phyloP scores from a whole-genome alignment of 2,888 invertebrate genomes.

The Ernsta delagoae region DNA sequence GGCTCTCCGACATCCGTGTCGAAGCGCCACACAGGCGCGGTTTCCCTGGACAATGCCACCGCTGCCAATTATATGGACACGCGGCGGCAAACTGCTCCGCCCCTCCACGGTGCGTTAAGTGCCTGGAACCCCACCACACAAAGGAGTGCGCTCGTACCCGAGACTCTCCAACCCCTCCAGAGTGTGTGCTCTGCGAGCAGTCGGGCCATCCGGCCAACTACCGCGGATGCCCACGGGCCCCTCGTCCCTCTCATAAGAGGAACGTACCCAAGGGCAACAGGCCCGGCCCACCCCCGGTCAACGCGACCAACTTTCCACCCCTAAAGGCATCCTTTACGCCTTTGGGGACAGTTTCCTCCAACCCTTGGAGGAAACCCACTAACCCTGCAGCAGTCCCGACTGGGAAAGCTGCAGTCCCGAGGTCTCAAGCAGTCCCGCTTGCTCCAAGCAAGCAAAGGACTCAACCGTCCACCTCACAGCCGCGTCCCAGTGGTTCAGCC shows the following conservation, averaged over 20 bases:
- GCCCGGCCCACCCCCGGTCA: constrained; percentile 4
- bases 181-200: constrained; percentile 2
- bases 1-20: neutral
- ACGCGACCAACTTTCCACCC: neutral
- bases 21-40: neutral
- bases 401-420: no score
- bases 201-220: constrained; percentile 35
- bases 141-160: constrained; percentile 11
- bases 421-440: no score
- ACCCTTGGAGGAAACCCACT: neutral
- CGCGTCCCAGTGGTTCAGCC: no score
- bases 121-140: constrained; percentile 31
- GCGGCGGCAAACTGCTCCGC: constrained; percentile 7
- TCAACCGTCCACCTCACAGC: no score
- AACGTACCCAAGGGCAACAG: neutral
- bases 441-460: no score
- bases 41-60: constrained; percentile 17
- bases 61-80: constrained; percentile 29
- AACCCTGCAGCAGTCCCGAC: neutral
- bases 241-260: neutral
- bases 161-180: neutral
- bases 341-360: neutral
- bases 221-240: constrained; percentile 28
- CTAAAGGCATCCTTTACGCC: neutral
- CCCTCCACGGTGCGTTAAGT: constrained; percentile 37